These are phyloP conservation scores for Poecile atricapillus DNA, from an alignment of 2,113 vertebrate genomes.

Conservation along the genomic window DNA sequence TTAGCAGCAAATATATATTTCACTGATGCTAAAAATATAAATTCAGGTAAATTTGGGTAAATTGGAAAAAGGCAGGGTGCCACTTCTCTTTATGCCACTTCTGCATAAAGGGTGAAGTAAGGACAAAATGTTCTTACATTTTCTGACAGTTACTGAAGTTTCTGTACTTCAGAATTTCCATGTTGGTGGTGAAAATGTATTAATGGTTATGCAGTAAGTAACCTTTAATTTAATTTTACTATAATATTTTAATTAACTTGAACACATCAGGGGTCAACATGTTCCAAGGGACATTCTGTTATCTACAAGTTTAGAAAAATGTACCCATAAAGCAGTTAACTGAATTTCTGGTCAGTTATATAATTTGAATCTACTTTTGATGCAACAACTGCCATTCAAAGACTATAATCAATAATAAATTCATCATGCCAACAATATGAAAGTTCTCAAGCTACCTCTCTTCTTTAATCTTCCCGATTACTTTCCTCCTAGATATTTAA, in stretches of 20 bases:
- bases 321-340: background rate
- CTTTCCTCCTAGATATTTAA: background rate
- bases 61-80: background rate
- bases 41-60: background rate
- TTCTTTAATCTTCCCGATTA: background rate
- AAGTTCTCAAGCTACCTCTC: background rate
- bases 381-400: background rate
- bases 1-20: background rate
- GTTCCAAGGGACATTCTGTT: background rate
- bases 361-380: background rate
- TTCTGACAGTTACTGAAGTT: background rate
- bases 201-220: background rate
- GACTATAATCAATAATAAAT: background rate
- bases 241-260: background rate
- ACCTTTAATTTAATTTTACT: background rate
- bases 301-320: background rate
- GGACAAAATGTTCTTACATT: background rate
- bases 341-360: background rate
- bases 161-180: background rate
- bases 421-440: background rate
- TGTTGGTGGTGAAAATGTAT: background rate
- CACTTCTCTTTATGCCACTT: too few relatives aligned
- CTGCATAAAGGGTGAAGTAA: background rate
- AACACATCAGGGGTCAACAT: background rate
- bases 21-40: background rate